These are phyloP conservation scores for Sphaerodactylus townsendi DNA, from an alignment of 2,113 vertebrate species.

Conservation along the genomic window DNA sequence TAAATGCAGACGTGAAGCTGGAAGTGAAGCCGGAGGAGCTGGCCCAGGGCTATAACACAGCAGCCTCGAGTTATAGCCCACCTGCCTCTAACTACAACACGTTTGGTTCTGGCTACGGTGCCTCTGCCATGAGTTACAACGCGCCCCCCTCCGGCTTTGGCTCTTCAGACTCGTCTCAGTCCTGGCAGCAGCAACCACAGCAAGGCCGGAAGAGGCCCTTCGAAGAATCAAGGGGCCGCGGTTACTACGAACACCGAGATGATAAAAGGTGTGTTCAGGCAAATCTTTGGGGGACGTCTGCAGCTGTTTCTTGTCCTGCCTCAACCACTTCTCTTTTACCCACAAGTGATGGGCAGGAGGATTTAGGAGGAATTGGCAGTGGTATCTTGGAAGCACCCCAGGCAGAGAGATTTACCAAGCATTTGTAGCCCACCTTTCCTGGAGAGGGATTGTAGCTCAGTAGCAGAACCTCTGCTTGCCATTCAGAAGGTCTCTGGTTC, in stretches of 20 bases:
- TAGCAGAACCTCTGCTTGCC: too few species aligned
- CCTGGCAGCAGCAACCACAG: slow-evolving; percentile 58
- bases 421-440: too few species aligned
- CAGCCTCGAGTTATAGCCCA: background rate
- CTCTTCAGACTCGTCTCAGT: slow-evolving; percentile 48
- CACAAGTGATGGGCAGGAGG: too few species aligned
- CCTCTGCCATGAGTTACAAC: background rate
- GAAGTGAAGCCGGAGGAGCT: slow-evolving; percentile 64
- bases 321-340: too few species aligned
- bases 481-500: too few species aligned
- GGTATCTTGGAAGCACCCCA: background rate
- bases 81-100: slow-evolving; percentile 4
- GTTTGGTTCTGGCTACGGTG: background rate
- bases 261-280: slow-evolving; percentile 78
- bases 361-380: too few species aligned
- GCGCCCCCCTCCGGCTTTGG: slow-evolving; percentile 37
- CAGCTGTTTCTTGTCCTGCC: background rate
- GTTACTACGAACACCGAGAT: slow-evolving; percentile 86
- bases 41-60: slow-evolving; percentile 1
- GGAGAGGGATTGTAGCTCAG: too few species aligned
- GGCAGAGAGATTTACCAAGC: too few species aligned
- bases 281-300: background rate
- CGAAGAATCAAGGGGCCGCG: slow-evolving; percentile 79
- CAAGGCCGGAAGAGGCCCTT: slow-evolving; percentile 81
- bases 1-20: slow-evolving; percentile 61